A percentile compares a stretch with the other conserved stretches of the same genome.
phyloP scores from a whole-genome alignment of 2,888 invertebrate species.

The Napeogenes inachia region DNA sequence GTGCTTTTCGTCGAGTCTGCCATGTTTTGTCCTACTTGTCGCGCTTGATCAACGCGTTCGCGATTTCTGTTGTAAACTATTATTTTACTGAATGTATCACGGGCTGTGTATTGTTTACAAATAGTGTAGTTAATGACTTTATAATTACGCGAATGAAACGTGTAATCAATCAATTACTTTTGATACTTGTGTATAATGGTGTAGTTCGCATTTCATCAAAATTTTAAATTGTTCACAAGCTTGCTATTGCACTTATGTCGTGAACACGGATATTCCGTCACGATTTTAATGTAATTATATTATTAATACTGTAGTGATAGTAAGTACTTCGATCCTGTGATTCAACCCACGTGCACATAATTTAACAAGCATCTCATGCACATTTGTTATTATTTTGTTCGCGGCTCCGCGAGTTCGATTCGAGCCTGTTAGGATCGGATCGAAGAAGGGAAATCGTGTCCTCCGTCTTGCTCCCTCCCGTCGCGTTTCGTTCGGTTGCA shows the following conservation, averaged over 20 bases:
- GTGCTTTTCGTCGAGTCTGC: slow-evolving; percentile 71
- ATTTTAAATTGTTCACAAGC: slow-evolving; percentile 60
- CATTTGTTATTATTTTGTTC: slow-evolving; percentile 85
- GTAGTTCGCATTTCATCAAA: slow-evolving; percentile 66
- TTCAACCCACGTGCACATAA: slow-evolving; percentile 75
- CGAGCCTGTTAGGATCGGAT: slow-evolving; percentile 61
- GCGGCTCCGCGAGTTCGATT: slow-evolving; percentile 80
- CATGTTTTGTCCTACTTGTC: slow-evolving; percentile 79
- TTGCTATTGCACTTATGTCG: slow-evolving; percentile 40
- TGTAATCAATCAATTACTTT: slow-evolving; percentile 49
- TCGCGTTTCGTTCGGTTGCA: slow-evolving; percentile 44
- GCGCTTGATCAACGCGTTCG: slow-evolving; percentile 74
- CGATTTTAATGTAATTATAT: slow-evolving; percentile 46
- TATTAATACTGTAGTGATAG: slow-evolving; percentile 47
- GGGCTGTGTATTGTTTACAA: slow-evolving; percentile 73
- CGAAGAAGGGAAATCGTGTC: slow-evolving; percentile 63
- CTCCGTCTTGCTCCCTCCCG: slow-evolving; percentile 57
- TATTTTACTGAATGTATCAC: slow-evolving; percentile 70
- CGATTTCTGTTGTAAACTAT: slow-evolving; percentile 65
- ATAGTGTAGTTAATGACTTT: slow-evolving; percentile 63
- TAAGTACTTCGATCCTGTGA: slow-evolving; percentile 55
- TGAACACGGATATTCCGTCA: slow-evolving; percentile 53
- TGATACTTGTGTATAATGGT: slow-evolving; percentile 59
- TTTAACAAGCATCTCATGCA: slow-evolving; percentile 77
- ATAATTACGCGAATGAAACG: slow-evolving; percentile 51